Base-by-base conservation (phyloP, 92 coral and sea anemone species). In the Porites cylindrica region DNA sequence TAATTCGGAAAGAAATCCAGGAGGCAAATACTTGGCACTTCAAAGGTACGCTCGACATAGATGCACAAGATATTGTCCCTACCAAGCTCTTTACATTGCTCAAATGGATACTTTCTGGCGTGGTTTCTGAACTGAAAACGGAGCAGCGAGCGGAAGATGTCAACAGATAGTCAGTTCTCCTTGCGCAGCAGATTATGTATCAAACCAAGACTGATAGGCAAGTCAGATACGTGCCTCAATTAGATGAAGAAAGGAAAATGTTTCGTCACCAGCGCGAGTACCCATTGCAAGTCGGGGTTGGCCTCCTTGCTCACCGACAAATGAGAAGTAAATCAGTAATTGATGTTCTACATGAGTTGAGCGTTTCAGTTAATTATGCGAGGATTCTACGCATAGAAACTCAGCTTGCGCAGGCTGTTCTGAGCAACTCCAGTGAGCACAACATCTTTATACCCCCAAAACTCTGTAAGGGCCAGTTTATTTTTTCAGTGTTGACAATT, bases 321-420 rank as follows among this genome's bases (percentile, higher is more conserved):
- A 54, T 83, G 14, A 20, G 81, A 83, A 83, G 88, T 18, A 83
- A 65, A 59, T 83, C 90, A 10, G 2, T 66, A 20, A 80, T 53
- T 87, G 86, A 87, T 66, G 72, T 80, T 5, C 69, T 86, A 9
- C 79, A 78, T 66, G 19, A 69, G n/a, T 61, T 79, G 17, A 79
- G 90, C 38, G 90, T 80, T 61, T 80, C 81, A 6, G 90, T 87
- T 20, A 81, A 80, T 75, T 87, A 80, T 51, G 73, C 86, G 51
- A 74, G 86, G 12, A 87, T 79, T 17, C n/a, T 87, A 70, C 90
- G 86, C 43, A 70, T 86, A 38, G 90, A 78, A 70, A 86, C 90
- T 8, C 90, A 86, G 72, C 67, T 86, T 14, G 85, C 90, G 51
- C 51, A 76, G 26, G 85, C 63, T 23, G 85, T 66, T 80, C 73